Conservation (phyloP, 2,797 vertebrate species). For the Acomys russatus region DNA sequence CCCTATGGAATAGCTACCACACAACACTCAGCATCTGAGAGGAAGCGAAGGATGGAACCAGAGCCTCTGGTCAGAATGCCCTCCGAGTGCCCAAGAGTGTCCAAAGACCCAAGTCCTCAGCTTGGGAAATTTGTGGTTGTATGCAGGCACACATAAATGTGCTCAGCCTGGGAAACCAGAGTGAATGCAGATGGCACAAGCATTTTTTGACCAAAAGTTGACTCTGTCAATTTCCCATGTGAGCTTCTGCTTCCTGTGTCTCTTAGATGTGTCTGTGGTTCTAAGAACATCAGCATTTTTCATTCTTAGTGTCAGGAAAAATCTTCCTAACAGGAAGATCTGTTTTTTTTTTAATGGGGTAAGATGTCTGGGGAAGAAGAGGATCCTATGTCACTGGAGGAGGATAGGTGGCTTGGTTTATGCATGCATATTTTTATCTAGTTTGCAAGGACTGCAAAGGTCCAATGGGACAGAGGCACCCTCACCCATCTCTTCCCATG, state of each 20-base stretch:
- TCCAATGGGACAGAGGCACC: fast-evolving
- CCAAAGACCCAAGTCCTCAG: not conserved
- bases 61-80: not conserved
- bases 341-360: not conserved
- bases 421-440: not conserved
- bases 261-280: not conserved
- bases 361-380: not conserved
- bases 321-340: not conserved
- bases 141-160: not conserved
- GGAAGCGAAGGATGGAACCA: no score
- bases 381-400: not conserved
- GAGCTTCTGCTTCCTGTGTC: not conserved
- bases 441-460: not conserved
- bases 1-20: fast-evolving
- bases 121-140: not conserved
- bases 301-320: constrained; percentile 3
- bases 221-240: not conserved
- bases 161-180: not conserved
- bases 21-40: fast-evolving
- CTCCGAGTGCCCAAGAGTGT: not conserved
- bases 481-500: fast-evolving
- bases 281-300: constrained; percentile 21
- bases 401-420: not conserved
- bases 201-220: not conserved
- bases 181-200: not conserved